Evolutionary conservation across 2,888 invertebrate species (phyloP), one percentile per base, ranked within the genome.

Genomic region (Drosophila neotestacea): DNA sequence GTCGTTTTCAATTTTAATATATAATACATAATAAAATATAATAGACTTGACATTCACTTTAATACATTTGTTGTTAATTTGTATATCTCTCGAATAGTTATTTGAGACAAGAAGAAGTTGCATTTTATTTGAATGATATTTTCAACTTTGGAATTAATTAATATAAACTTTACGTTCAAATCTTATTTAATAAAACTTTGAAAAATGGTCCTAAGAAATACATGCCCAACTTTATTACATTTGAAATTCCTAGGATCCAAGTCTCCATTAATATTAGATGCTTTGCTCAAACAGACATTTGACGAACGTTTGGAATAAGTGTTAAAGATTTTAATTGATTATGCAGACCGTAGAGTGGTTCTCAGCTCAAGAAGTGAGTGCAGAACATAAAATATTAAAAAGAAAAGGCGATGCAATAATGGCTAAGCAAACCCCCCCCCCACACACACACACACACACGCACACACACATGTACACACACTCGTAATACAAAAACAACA

Each of bases 271-370:
- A 11, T 16, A 54, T 16, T 41, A 7, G 11, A 32, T 44, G 22
- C 34, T 22, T 55, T 55, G 22, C 30, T 16, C 16, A 44, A 55
- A 11, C 27, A 13, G 9, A 11, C 38, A 51, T 50, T 59, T 77
- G 79, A 79, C 30, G 65, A 65, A 73, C 73, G 44, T 60, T 56
- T 62, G 51, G 61, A 55, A 61, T 46, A 56, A 65, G 80, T 69
- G 73, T 63, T 70, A 76, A 80, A 60, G 65, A 59, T 36, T 48
- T 59, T 52, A 77, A 70, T 71, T 72, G 73, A 76, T 70, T 62
- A 63, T 52, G 61, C 56, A 46, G 50, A 4, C 30, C 32, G 27
- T 30, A 30, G 38, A 56, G 55, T 55, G 62, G 55, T 55, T 56
- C 11, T 55, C 42, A 44, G 41, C 30, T 10, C 22, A 11, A 66